Base-by-base conservation (phyloP, 2,113 vertebrate genomes). In the Paramormyrops kingsleyae region DNA sequence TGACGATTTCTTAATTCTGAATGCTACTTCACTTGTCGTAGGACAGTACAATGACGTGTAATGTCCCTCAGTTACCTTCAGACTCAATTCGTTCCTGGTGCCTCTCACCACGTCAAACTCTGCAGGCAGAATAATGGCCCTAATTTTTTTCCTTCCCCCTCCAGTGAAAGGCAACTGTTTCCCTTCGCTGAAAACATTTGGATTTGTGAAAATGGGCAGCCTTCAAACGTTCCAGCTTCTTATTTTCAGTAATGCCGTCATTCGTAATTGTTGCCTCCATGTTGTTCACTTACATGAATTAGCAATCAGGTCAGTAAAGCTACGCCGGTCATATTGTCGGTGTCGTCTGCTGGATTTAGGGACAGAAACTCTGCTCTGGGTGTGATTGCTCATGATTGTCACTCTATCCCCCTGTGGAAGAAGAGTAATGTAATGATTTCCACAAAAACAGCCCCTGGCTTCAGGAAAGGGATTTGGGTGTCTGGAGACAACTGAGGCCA, bases 391-490 rank as follows among this genome's bases (percentile, higher is more conserved):
- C 94, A 93, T 95, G 94, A 95, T 95, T 93, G 89, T 96, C 94
- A 95, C 93, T 91, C 94, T 90, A 91, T 94, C 94, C 95, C 95
- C 95, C 92, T 92, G 95, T 95, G 95, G 95, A 94, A 93, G 95
- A 94, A 93, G 93, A 94, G 94, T 91, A 90, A 93, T 94, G 95
- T 94, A 94, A 95, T 92, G 94, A 92, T 94, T 95, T 93, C 94
- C 94, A 93, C 94, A 95, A 94, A 96, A 96, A 95, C 94, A 96
- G 95, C 95, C 95, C 92, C 94, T 95, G 95, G 95, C 95, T 95
- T 92, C 74, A 93, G 95, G 94, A 95, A 94, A 96, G 96, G 95
- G 95, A 96, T 95, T 95, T 95, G 94, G 95, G 96, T 94, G 95
- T 96, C 95, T 95, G 93, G 95, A 96, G 96, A 96, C 94, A 94